A percentile compares a stretch with the other conserved stretches of the same genome.
These are phyloP conservation scores for Drosophila melanosoma DNA, from an alignment of 2,888 invertebrate genomes.

Conservation along the genomic window DNA sequence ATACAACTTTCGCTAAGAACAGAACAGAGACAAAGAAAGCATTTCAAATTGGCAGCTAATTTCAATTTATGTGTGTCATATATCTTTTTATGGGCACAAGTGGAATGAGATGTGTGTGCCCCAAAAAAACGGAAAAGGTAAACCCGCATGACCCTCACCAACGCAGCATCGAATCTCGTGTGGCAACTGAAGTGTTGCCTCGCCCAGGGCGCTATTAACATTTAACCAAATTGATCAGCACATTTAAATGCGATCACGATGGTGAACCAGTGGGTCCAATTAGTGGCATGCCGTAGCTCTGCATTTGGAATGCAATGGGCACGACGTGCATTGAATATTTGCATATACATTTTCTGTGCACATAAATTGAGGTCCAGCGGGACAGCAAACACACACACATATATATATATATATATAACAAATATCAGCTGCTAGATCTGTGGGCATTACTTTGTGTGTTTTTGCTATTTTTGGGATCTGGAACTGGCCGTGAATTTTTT, in stretches of 20 bases:
- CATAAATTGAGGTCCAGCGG: constrained; percentile 47
- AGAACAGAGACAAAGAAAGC: constrained; percentile 50
- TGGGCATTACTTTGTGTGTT: constrained; percentile 38
- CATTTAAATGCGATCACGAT: constrained; percentile 79
- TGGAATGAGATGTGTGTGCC: constrained; percentile 31
- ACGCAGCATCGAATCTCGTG: constrained; percentile 15
- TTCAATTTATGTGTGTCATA: constrained; percentile 72
- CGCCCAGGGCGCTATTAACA: constrained; percentile 74
- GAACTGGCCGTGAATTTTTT: constrained; percentile 58
- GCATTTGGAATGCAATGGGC: constrained; percentile 57
- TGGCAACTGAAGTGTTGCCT: constrained; percentile 30
- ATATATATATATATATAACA: background rate
- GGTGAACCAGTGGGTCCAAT: constrained; percentile 71
- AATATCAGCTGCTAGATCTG: constrained; percentile 41
- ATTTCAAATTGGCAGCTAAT: constrained; percentile 76
- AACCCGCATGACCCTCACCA: constrained; percentile 63
- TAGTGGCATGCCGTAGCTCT: constrained; percentile 62
- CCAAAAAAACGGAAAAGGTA: constrained; percentile 29
- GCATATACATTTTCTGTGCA: constrained; percentile 70
- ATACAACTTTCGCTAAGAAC: constrained; percentile 37
- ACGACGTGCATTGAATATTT: constrained; percentile 77
- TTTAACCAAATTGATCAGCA: constrained; percentile 78
- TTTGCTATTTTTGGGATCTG: constrained; percentile 24
- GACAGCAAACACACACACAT: constrained; percentile 15
- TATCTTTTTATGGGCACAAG: constrained; percentile 54